Conservation (phyloP, 2,888 invertebrate species). For the Drosophila meridiana region DNA sequence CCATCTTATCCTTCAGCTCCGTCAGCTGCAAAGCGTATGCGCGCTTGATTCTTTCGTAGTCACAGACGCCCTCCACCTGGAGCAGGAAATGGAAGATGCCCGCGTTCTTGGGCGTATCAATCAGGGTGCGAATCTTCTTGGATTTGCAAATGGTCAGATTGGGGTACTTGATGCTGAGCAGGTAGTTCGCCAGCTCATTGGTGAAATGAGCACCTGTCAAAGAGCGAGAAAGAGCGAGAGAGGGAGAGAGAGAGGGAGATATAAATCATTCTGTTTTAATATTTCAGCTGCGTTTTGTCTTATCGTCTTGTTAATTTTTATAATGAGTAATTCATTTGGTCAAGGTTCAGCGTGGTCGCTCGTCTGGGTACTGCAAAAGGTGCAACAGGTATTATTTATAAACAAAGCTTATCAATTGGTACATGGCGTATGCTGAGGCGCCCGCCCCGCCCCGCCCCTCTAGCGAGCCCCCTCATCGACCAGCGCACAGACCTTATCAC, state of each 20-base stretch:
- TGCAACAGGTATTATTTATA: constrained; percentile 64
- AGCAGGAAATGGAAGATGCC: constrained; percentile 90
- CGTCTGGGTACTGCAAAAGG: constrained; percentile 64
- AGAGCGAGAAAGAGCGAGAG: neutral
- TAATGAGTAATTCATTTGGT: constrained; percentile 79
- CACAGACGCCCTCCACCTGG: constrained; percentile 87
- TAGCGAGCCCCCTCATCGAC: neutral
- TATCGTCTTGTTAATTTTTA: constrained; percentile 56
- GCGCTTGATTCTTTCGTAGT: constrained; percentile 86
- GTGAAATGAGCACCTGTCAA: constrained; percentile 86
- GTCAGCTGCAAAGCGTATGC: constrained; percentile 86
- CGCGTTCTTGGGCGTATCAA: constrained; percentile 90
- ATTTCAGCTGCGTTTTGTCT: constrained; percentile 29
- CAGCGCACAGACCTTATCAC: neutral
- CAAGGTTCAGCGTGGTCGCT: constrained; percentile 72
- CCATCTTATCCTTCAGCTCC: constrained; percentile 87
- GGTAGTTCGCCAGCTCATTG: constrained; percentile 87
- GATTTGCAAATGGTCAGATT: constrained; percentile 87
- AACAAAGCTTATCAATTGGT: constrained; percentile 55
- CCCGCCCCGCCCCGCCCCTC: constrained; percentile 4
- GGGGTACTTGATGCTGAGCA: constrained; percentile 87
- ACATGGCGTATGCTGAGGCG: constrained; percentile 16
- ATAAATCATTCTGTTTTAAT: constrained; percentile 19
- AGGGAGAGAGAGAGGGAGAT: neutral
- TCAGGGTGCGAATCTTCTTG: constrained; percentile 88